Percentiles rank a stretch among this genome's conserved stretches.
These are phyloP conservation scores for Neria commutata DNA, from an alignment of 2,888 invertebrate genomes.

Conservation along the genomic window DNA sequence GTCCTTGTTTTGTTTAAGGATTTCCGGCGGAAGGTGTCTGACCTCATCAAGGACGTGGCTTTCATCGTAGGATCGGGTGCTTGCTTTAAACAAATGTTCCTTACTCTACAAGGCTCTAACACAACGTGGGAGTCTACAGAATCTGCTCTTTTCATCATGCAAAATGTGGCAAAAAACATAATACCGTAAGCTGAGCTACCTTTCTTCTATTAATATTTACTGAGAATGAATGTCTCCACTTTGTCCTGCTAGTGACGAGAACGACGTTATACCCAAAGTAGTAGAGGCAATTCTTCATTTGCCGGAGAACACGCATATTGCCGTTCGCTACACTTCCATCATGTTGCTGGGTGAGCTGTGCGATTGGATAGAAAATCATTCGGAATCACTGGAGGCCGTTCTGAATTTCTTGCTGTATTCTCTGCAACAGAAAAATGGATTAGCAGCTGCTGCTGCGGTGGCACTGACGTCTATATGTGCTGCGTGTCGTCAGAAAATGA, in stretches of 20 bases:
- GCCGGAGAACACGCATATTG: conserved; percentile 82
- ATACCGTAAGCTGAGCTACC: conserved; percentile 76
- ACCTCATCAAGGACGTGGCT: conserved; percentile 94
- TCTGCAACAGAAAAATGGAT: conserved; percentile 71
- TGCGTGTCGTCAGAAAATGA: conserved; percentile 80
- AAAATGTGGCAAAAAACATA: conserved; percentile 92
- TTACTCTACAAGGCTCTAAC: conserved; percentile 73
- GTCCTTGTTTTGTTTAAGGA: conserved; percentile 61
- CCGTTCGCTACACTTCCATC: conserved; percentile 88
- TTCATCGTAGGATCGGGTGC: conserved; percentile 93
- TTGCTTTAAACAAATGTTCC: conserved; percentile 90
- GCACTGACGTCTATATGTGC: conserved; percentile 86
- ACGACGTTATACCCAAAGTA: conserved; percentile 90
- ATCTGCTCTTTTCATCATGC: conserved; percentile 94
- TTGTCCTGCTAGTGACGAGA: conserved; percentile 73
- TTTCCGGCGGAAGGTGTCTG: conserved; percentile 85
- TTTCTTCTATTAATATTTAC: background rate
- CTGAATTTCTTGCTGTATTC: conserved; percentile 79
- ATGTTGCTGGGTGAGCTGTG: conserved; percentile 86
- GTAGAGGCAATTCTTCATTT: conserved; percentile 88
- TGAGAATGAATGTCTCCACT: background rate
- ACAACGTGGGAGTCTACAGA: conserved; percentile 92
- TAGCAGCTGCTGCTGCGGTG: conserved; percentile 80
- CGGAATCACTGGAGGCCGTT: conserved; percentile 79
- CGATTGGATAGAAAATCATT: conserved; percentile 93